A percentile compares a stretch with the other conserved stretches of the same genome.
Conservation (phyloP, 2,888 invertebrate genomes). For the Hyles lineata region DNA sequence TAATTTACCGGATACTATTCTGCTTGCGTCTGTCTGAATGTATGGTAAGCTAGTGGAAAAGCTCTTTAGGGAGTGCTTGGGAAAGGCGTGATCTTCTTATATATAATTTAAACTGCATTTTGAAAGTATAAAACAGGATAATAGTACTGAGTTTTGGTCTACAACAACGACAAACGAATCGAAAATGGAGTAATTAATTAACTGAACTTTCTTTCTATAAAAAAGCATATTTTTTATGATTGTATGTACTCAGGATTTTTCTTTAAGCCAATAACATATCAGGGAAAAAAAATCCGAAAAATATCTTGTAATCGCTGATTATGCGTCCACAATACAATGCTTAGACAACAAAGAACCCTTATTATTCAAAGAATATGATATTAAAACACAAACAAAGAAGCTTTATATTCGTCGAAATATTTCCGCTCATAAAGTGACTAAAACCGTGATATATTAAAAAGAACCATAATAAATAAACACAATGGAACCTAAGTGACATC, state of each 20-base stretch:
- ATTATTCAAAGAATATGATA: not conserved
- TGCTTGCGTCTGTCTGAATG: conserved; percentile 2
- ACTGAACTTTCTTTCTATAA: too few relatives aligned
- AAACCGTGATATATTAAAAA: not conserved
- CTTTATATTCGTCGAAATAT: not conserved
- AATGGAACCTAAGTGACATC: not conserved
- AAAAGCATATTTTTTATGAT: too few relatives aligned
- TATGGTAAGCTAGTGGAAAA: conserved; percentile 14
- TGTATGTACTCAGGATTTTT: too few relatives aligned
- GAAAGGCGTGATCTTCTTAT: not conserved
- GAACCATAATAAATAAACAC: not conserved
- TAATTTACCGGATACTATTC: conserved; percentile 26
- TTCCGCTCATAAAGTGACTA: not conserved
- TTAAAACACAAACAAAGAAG: not conserved
- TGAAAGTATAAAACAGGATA: too few relatives aligned
- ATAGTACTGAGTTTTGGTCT: not conserved
- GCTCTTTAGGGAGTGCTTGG: not conserved
- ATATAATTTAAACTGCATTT: too few relatives aligned
- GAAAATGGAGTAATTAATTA: too few relatives aligned
- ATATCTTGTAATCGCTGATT: too few relatives aligned
- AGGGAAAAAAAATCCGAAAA: too few relatives aligned
- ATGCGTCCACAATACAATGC: not conserved
- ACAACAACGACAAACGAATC: not conserved
- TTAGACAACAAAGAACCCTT: not conserved
- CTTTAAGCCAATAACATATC: too few relatives aligned